Conservation (phyloP, 2,797 vertebrate species). For the Malacoraja senta region DNA sequence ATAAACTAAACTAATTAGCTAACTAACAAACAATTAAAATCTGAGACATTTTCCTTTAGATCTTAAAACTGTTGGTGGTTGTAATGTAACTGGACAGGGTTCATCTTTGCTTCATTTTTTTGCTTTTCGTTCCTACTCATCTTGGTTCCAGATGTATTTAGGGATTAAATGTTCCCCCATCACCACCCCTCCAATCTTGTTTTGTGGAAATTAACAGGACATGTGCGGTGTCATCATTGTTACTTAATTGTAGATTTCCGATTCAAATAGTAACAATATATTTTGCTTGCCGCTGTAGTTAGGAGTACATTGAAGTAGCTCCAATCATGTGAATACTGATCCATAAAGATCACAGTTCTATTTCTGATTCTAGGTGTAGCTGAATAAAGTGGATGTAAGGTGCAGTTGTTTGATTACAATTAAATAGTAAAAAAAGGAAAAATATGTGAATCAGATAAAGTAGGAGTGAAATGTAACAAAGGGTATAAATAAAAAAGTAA, state of each 20-base stretch:
- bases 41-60: no score
- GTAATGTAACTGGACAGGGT: no score
- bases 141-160: no score
- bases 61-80: no score
- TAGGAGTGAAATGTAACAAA: neutral
- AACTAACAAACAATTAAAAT: no score
- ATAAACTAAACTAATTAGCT: no score
- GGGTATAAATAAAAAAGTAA: neutral
- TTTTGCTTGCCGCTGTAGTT: neutral
- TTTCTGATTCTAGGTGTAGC: neutral
- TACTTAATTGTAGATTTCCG: neutral
- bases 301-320: neutral
- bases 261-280: neutral
- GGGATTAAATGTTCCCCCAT: no score
- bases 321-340: neutral
- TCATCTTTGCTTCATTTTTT: no score
- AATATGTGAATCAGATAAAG: neutral
- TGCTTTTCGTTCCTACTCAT: no score
- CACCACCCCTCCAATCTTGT: no score
- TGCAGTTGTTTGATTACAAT: neutral
- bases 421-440: neutral
- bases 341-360: neutral
- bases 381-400: neutral
- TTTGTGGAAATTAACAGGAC: no score
- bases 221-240: neutral